Evolutionary conservation across 2,888 invertebrate genomes (phyloP), one percentile per base, ranked within the genome.

Genomic region (Euphydryas editha): DNA sequence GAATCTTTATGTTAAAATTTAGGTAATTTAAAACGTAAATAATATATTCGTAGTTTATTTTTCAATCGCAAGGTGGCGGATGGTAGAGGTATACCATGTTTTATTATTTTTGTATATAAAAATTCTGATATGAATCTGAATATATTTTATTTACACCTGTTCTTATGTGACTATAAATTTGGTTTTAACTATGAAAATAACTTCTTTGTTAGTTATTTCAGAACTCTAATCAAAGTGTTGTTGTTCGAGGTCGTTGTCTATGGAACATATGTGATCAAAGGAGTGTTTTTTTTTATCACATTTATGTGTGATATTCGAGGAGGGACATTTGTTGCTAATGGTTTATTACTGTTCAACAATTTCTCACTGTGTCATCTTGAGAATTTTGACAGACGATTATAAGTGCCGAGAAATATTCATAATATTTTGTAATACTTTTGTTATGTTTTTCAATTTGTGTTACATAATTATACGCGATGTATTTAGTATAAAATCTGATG

Each of bases 221-320:
- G 21, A 61, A 62, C 15, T 42, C 36, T 47, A 66, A 60, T 60
- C 57, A 65, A 65, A 68, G 56, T 59, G 47, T 46, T 56, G 30
- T 42, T 18, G 59, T 64, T 57, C 65, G 67, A 69, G 62, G 67
- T 61, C 71, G 51, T 55, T n/a, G 44, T 59, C 44, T 59, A 49
- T 56, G 62, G 15, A 69, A 69, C 72, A 72, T 63, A 72, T 71
- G 71, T 55, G 67, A 67, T 65, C 65, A 67, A 67, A 70, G 64
- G 47, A 47, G 59, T 55, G 6, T 21, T 0, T 47, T 65, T 65
- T 62, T 67, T 67, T 62, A 64, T 55, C 37, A 58, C 36, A 61
- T 46, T 51, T 65, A 30, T 51, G 58, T 59, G 46, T 59, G 55
- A 62, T 68, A 67, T 65, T 69, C 59, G 70, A 62, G n/a, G 18